Conservation (phyloP, 2,888 invertebrate genomes). For the Harmothoe impar region DNA sequence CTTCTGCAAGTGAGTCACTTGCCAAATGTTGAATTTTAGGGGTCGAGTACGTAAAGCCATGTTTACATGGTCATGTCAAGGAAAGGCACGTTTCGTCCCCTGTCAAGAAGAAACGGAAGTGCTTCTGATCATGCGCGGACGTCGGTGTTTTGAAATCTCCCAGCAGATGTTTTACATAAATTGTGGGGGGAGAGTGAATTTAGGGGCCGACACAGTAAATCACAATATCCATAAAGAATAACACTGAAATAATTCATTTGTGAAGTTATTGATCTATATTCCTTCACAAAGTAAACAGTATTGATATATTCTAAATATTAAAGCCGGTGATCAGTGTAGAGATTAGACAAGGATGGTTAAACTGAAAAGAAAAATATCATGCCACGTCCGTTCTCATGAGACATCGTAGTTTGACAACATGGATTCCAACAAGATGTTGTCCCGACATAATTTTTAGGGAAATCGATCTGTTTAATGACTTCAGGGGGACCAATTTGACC, state of each 20-base stretch:
- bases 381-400: constrained; percentile 60
- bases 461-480: not conserved
- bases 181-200: not conserved
- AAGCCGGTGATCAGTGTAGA: not conserved
- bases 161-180: not conserved
- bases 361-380: not conserved
- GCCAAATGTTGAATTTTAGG: constrained; percentile 39
- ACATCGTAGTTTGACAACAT: constrained; percentile 59
- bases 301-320: not conserved
- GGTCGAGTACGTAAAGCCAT: constrained; percentile 50
- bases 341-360: not conserved
- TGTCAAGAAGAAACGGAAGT: not conserved
- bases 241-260: not conserved
- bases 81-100: not conserved
- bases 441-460: not conserved
- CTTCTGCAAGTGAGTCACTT: constrained; percentile 21
- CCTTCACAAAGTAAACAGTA: not conserved
- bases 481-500: not conserved
- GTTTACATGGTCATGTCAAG: constrained; percentile 39
- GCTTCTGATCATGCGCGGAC: not conserved
- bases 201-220: not conserved
- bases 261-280: too few relatives aligned
- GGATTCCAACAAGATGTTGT: constrained; percentile 43
- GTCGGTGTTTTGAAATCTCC: not conserved
- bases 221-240: not conserved